phyloP scores from a whole-genome alignment of 2,888 invertebrate species.

The Achlya flavicornis region DNA sequence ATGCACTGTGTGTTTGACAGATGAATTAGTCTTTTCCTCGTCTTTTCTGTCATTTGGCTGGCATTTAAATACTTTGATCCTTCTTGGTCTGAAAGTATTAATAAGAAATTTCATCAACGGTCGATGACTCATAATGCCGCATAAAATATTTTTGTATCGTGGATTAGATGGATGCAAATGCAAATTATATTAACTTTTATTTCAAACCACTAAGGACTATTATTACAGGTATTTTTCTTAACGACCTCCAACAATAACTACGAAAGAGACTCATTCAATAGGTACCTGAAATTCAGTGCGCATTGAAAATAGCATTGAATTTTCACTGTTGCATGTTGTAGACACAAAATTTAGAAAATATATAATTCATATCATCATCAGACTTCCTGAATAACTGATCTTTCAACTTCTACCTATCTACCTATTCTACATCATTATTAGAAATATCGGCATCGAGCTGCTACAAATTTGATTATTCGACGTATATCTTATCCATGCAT shows the following conservation, averaged over 20 bases:
- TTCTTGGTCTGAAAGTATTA: slow-evolving; percentile 9
- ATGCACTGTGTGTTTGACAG: slow-evolving; percentile 32
- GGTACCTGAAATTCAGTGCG: no score
- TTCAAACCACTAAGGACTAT: no score
- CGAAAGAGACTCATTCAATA: no score
- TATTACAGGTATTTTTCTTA: no score
- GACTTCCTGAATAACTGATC: no score
- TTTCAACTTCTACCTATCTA: no score
- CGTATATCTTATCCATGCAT: background rate
- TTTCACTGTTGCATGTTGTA: no score
- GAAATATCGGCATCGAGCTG: background rate
- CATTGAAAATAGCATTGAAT: no score
- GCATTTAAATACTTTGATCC: slow-evolving; percentile 15
- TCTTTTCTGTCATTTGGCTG: slow-evolving; percentile 16
- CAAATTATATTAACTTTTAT: no score
- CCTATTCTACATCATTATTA: background rate
- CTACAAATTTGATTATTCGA: background rate
- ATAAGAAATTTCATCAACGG: background rate
- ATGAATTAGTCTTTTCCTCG: slow-evolving; percentile 41
- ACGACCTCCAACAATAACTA: no score
- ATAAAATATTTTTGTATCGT: background rate
- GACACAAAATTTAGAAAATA: no score
- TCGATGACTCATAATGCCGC: background rate
- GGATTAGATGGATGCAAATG: background rate
- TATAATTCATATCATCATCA: no score